Base-by-base conservation (phyloP, 2,888 invertebrate species). In the Apomyelois bistriatella region DNA sequence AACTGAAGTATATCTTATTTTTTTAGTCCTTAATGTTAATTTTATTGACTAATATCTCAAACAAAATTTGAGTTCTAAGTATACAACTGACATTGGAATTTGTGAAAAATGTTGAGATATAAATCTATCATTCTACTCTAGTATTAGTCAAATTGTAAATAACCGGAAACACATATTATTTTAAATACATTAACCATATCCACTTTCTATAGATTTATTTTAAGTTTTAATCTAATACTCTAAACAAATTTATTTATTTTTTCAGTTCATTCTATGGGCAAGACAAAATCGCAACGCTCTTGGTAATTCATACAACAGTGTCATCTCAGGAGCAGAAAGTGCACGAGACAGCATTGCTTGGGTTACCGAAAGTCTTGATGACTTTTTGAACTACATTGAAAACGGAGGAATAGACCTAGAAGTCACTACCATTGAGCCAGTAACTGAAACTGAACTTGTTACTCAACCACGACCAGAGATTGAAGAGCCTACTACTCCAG, bases 241-340 rank as follows among this genome's bases (percentile, higher is more conserved):
- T 32, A 1, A 32, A 32, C 10, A 7, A 6, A 32, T 8, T 7
- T 32, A 7, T 32, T n/a, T 36, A 36, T 36, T 1, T 36, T 15
- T 38, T 32, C 72, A 90, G 90, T 87, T 82, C 72, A 69, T 74
- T 70, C 28, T 38, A 2, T 90, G 89, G 89, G 81, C 72, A 0
- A 66, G 56, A 1, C 6, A 43, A 0, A 75, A 65, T 48, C 65
- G 66, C 41, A 60, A 37, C 0, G 32, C 4, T 0, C 60, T 88
- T n/a, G 77, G 74, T 1, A 12, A 32, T 3, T 49, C 59, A 1
- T 79, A 68, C 53, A 30, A 57, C 4, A 3, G 42, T 0, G 70
- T 85, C 0, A 60, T 61, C 48, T 58, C 56, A 1, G 69, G 63
- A 0, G 78, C 82, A 0, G 59, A 65, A 3, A 17, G 48, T 0